phyloP scores from a whole-genome alignment of 53 echinoderm and acorn worm genomes.

The Glandiceps talaboti region DNA sequence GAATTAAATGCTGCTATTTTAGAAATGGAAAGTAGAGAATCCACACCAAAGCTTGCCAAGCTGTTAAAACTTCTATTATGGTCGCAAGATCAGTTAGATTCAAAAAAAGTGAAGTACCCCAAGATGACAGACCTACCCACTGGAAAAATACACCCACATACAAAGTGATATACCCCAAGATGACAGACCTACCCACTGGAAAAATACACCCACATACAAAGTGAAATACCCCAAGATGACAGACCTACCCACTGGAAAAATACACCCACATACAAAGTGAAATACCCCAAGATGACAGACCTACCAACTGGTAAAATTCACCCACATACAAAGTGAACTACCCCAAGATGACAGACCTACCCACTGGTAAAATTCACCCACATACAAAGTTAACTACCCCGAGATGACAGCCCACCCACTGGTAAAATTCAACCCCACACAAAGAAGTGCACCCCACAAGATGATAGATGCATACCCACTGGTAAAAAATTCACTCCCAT shows the following conservation, averaged over 20 bases:
- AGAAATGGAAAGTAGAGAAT: conserved; percentile 85
- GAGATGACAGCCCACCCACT: conserved; percentile 68
- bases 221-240: conserved; percentile 92
- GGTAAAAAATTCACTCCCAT: too few species aligned
- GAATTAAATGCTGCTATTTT: conserved; percentile 93
- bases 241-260: conserved; percentile 73
- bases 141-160: conserved; percentile 43
- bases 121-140: conserved; percentile 79
- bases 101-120: conserved; percentile 88
- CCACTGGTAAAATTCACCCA: conserved; percentile 55
- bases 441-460: too few species aligned
- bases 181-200: conserved; percentile 77
- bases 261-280: conserved; percentile 43
- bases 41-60: conserved; percentile 82
- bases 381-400: conserved; percentile 35
- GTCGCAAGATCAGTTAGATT: conserved; percentile 93
- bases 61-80: conserved; percentile 87
- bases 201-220: conserved; percentile 42
- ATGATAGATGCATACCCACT: too few species aligned
- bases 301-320: conserved; percentile 71
- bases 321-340: conserved; percentile 17
- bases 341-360: conserved; percentile 84
- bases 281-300: conserved; percentile 90
- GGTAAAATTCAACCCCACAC: conserved; percentile 45
- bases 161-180: conserved; percentile 39